Base-by-base conservation (phyloP, 2,888 invertebrate genomes). In the Antheraea assamensis region DNA sequence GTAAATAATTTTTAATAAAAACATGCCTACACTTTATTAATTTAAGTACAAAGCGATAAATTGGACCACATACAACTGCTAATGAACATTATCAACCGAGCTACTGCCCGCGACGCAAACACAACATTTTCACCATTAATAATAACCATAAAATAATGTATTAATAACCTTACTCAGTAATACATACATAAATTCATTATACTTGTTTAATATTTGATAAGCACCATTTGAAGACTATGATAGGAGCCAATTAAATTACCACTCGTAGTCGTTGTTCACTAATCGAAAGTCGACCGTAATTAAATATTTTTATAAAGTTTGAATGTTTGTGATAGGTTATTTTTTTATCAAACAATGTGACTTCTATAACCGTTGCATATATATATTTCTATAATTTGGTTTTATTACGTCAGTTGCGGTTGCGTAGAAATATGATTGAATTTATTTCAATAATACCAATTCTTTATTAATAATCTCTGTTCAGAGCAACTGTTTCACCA, bases 11-110 rank as follows among this genome's bases (percentile, higher is more conserved):
- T 71, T 19, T 35, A 66, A 72, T 73, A 75, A 76, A 64, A 76
- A 75, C 73, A 76, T 77, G 77, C 35, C 73, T 72, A 72, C 78
- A 76, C 76, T 76, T 76, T 77, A 68, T 75, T 74, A 42, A 77
- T 71, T 71, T 27, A 42, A 71, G 74, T 64, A 70, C 21, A 58
- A 58, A 61, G 61, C 66, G 27, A 70, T 71, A 61, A 49, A 42
- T 35, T 35, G 52, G n/a, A 52, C 52, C 27, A 30, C 30, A 30
- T 71, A 58, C 21, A 19, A n/a, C 68, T 35, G n/a, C n/a, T 68
- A 68, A 68, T 68, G 35, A 68, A n/a, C 0, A 68, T 68, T 68
- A 68, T 68, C 68, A 35, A 21, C 1, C 21, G n/a, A 21, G 15
- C 27, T 19, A 21, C 24, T 3, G 15, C 35, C 19, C 19, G 27